Evolutionary conservation across 2,888 invertebrate genomes (phyloP), one percentile per base, ranked within the genome.

Genomic region (Clanis bilineata): DNA sequence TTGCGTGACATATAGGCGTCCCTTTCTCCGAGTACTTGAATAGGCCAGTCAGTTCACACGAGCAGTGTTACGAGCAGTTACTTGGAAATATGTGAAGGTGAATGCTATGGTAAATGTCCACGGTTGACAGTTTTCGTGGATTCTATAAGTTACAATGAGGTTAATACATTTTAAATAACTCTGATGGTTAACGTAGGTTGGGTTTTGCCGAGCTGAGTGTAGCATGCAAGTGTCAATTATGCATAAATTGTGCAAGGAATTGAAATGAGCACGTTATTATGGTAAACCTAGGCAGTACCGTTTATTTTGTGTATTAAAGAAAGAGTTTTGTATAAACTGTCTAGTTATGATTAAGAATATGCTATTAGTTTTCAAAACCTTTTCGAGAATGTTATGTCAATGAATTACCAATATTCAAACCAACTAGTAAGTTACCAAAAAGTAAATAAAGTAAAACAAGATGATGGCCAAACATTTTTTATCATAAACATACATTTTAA

Each of bases 1-100:
- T 79, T 71, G 73, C 69, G 77, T 76, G 79, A 82, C 79, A 70
- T 77, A 70, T 65, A 61, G 68, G 71, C 69, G 82, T 87, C 88
- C 77, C 80, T 79, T 77, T 88, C 85, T 67, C 76, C 64, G 78
- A 62, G 18, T 32, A 51, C 51, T 51, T 9, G 28, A 51, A 51
- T 51, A 51, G 32, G 18, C 51, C 18, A 28, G 51, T 32, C 18
- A 10, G 51, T 51, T 51, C 51, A 51, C 28, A 51, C 28, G 51
- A 18, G 28, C 18, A 41, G 18, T 41, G 6, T 7, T 15, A 47
- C 51, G 23, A 12, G 22, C 28, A 25, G 23, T 18, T 51, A 51
- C 51, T 51, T 32, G 51, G 51, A 51, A 51, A 51, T 51, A 32
- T 51, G 51, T 10, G 51, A 51, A 15, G 28, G 28, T 51, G 51